Conservation (phyloP, 2,888 invertebrate genomes). For the Leptopilina syphax region DNA sequence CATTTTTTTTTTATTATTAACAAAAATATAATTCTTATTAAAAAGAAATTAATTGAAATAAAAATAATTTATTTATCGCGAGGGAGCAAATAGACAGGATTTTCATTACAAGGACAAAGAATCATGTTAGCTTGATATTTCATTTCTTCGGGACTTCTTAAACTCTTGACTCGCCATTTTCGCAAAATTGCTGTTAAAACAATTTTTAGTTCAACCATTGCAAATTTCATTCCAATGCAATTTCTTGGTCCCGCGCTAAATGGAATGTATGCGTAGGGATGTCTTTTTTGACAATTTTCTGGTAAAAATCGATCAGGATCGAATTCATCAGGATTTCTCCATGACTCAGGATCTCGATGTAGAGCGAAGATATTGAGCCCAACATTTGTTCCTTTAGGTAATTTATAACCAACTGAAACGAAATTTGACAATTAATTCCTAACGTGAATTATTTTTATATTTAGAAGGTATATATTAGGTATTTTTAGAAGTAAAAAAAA, state of each 20-base stretch:
- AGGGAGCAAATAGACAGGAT: slow-evolving; percentile 51
- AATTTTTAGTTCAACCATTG: slow-evolving; percentile 63
- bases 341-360: slow-evolving; percentile 81
- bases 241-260: slow-evolving; percentile 85
- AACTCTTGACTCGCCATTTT: slow-evolving; percentile 64
- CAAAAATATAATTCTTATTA: too few species aligned
- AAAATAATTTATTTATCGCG: slow-evolving; percentile 44
- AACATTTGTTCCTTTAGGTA: slow-evolving; percentile 76
- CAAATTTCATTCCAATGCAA: slow-evolving; percentile 80
- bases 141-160: slow-evolving; percentile 55
- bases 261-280: slow-evolving; percentile 83
- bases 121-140: slow-evolving; percentile 54
- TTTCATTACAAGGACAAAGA: slow-evolving; percentile 58
- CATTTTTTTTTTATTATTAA: too few species aligned
- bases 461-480: too few species aligned
- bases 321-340: slow-evolving; percentile 82
- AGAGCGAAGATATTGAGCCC: slow-evolving; percentile 71
- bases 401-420: slow-evolving; percentile 65
- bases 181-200: slow-evolving; percentile 59
- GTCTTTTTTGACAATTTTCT: slow-evolving; percentile 77
- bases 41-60: not conserved
- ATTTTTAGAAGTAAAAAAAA: too few species aligned
- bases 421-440: not conserved
- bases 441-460: not conserved
- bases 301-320: slow-evolving; percentile 84